phyloP scores from a whole-genome alignment of 2,113 vertebrate genomes.

The Indri indri region DNA sequence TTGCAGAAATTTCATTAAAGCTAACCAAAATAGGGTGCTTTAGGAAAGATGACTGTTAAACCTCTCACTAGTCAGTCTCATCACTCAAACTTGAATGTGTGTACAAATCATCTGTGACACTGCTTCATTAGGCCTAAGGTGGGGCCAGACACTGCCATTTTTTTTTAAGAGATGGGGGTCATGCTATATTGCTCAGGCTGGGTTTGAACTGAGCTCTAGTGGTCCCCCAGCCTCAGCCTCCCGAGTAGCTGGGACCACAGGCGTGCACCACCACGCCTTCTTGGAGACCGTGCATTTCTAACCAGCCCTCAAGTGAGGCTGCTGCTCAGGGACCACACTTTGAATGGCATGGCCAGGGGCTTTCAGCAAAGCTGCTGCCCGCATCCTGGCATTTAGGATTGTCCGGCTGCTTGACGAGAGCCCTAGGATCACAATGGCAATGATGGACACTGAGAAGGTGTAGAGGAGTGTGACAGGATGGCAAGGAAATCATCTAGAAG shows the following conservation, averaged over 20 bases:
- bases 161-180: neutral
- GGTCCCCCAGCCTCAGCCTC: neutral
- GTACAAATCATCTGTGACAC: neutral
- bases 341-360: neutral
- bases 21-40: neutral
- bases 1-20: neutral
- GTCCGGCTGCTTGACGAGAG: neutral
- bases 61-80: neutral
- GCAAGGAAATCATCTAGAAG: neutral
- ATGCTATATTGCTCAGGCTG: neutral
- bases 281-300: neutral
- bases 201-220: neutral
- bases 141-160: neutral
- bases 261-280: accelerated
- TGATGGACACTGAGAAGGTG: neutral
- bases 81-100: neutral
- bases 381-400: neutral
- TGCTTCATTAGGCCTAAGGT: neutral
- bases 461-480: neutral
- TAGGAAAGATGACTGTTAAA: neutral
- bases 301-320: neutral
- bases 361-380: neutral
- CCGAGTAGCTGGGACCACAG: neutral
- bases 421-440: neutral
- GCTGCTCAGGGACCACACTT: neutral